Base-by-base conservation (phyloP, 2,797 vertebrate genomes). In the Anolis apletophallus region DNA sequence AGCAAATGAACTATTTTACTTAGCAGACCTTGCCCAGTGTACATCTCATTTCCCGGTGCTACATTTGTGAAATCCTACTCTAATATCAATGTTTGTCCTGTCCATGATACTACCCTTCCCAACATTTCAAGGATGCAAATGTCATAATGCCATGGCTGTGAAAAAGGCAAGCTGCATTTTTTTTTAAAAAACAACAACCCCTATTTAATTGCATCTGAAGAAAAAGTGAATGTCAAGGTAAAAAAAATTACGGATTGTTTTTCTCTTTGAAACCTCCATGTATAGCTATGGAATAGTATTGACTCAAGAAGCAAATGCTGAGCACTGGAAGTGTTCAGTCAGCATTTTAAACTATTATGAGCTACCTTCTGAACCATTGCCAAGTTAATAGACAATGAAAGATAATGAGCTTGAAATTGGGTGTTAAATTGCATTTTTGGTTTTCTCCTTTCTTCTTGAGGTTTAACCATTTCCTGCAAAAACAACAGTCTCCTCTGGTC, bases 341-440 rank as follows among this genome's bases (percentile, higher is more conserved):
- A 97, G 96, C 96, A 97, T 96, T 97, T 97, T 97, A 97, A 97
- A 97, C 96, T 97, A 97, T 97, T 97, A 97, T 96, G 97, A 97
- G 96, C 96, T 97, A 97, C 96, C 96, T 97, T 96, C 96, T 97
- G 96, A 97, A 97, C 97, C 97, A 97, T 97, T 96, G 97, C 96
- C 96, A 97, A 96, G 96, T 97, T 97, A 97, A 97, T 97, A 97
- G 97, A 97, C 97, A 97, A 97, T 97, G 97, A 97, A 97, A 97
- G 97, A 97, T 97, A 97, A 97, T 97, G 97, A 97, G 97, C 96
- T 97, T 97, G 97, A 97, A 97, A 97, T 97, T 97, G 96, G 96
- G 97, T 97, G 96, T 97, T 97, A 97, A 97, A 97, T 97, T 97
- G 96, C 96, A 96, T 97, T 97, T 97, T 97, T 97, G 96, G 96